Evolutionary conservation across 2,888 invertebrate species (phyloP).

Genomic region (Formica aserva): DNA sequence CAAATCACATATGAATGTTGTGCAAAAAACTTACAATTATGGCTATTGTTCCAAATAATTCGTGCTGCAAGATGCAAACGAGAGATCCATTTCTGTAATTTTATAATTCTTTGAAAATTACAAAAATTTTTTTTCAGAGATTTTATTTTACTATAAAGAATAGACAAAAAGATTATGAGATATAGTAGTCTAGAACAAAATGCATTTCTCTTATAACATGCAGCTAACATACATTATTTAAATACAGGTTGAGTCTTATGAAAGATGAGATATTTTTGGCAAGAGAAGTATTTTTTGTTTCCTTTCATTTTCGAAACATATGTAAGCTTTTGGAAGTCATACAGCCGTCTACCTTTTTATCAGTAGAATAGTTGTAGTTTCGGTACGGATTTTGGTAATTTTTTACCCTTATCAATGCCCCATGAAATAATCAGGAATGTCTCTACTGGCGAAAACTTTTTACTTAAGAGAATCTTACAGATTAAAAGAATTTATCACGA

Average conservation of each 20-base stretch:
- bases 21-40: background rate
- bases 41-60: background rate
- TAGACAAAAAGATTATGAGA: background rate
- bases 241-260: conserved; percentile 33
- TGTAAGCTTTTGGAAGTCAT: conserved; percentile 28
- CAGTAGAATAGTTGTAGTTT: conserved; percentile 30
- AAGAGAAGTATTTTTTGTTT: conserved; percentile 34
- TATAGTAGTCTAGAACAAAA: conserved; percentile 42
- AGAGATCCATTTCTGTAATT: background rate
- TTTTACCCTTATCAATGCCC: background rate
- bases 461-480: too few relatives aligned
- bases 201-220: background rate
- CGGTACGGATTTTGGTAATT: conserved; percentile 34
- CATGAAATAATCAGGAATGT: conserved; percentile 22
- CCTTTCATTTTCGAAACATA: conserved; percentile 25
- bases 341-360: conserved; percentile 41
- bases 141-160: background rate
- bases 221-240: conserved; percentile 28
- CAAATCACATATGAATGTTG: background rate
- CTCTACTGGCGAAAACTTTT: conserved; percentile 34
- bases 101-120: background rate
- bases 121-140: background rate
- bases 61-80: background rate
- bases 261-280: conserved; percentile 37
- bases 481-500: background rate